phyloP scores from a whole-genome alignment of 2,113 vertebrate species.

The Oriolus oriolus region DNA sequence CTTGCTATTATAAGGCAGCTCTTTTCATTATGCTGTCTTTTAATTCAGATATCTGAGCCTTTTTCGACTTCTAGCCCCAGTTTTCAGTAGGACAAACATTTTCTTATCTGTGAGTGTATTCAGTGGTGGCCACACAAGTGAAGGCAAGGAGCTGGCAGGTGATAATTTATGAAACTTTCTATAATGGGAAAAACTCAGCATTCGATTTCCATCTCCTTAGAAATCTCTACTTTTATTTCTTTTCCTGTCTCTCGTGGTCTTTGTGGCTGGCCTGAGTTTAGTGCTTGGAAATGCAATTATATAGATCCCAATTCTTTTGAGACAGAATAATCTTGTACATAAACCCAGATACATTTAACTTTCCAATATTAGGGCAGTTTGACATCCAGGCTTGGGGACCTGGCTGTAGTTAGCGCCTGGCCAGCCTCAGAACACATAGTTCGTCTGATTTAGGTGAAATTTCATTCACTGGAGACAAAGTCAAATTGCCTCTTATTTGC shows the following conservation, averaged over 20 bases:
- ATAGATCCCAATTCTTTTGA: neutral
- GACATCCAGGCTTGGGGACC: neutral
- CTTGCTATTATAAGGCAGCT: neutral
- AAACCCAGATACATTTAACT: neutral
- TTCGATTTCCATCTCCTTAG: neutral
- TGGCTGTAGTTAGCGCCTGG: neutral
- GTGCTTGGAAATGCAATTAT: neutral
- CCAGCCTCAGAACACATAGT: neutral
- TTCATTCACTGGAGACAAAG: neutral
- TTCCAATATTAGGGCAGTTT: neutral
- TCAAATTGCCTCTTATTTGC: neutral
- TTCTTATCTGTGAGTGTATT: neutral
- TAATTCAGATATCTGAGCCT: neutral
- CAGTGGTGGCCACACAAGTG: neutral
- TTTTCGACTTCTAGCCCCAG: neutral
- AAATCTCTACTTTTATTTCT: neutral
- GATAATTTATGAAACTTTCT: neutral
- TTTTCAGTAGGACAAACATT: neutral
- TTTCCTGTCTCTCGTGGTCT: neutral
- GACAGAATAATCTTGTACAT: fast-evolving
- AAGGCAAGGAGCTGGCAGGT: neutral
- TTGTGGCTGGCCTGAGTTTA: neutral
- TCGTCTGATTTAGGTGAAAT: neutral
- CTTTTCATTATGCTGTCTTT: neutral
- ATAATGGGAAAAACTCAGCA: neutral